Base-by-base conservation (phyloP, 2,888 invertebrate species). In the Tenthredo livida region DNA sequence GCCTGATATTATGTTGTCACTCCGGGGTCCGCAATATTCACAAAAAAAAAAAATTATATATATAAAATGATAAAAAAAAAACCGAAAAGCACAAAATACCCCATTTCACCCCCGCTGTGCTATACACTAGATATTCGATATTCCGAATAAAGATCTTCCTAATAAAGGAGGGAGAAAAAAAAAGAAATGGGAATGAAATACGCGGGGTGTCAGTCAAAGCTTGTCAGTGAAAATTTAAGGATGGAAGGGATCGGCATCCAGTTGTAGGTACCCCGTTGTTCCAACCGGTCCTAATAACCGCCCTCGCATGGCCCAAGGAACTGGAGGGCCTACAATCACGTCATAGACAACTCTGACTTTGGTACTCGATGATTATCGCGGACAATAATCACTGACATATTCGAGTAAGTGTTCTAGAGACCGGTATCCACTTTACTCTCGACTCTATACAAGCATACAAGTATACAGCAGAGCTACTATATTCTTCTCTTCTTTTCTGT, bases 321-420 rank as follows among this genome's bases (percentile, higher is more conserved):
- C 89, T 88, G 86, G 89, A 83, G 90, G 91, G 90, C 90, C 91
- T 90, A 88, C 91, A 92, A 92, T 92, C 91, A 92, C 91, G 91
- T 90, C 91, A 92, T 91, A 92, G 92, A 91, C 91, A 91, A 91
- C 91, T 92, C 89, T 88, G 89, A 89, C 90, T 90, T 83, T 70
- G 83, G 83, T 83, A 92, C 92, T 92, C 91, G 92, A 92, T 92
- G 90, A 92, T 92, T 92, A 92, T 92, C 92, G 91, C 92, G 90
- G 91, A 90, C 91, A 92, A 92, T 92, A 92, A 92, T 92, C 92
- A 92, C 91, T 88, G 90, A 90, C 91, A 91, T 90, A 92, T 92
- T 91, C 91, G 88, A 87, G 89, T 92, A 92, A 92, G 91, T 91
- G 91, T 89, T 92, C 91, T 50, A 54, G 10, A 29, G 77, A 77